phyloP scores from a whole-genome alignment of 2,797 vertebrate genomes.

The Dromococcyx pavoninus region DNA sequence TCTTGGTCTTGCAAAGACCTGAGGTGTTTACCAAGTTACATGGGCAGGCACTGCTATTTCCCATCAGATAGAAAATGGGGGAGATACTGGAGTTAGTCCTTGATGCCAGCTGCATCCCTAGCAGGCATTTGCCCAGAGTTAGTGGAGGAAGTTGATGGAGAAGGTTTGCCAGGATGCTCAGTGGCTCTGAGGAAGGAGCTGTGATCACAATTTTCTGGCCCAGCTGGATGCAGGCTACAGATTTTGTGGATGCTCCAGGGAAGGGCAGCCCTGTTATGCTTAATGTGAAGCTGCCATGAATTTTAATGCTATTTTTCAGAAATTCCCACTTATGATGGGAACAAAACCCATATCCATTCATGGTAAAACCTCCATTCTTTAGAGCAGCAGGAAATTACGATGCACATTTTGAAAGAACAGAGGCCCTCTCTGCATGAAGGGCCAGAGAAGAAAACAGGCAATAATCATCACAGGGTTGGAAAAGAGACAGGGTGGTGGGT shows the following conservation, averaged over 20 bases:
- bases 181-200: neutral
- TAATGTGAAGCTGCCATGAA: neutral
- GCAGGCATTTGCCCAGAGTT: fast-evolving
- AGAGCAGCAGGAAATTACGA: neutral
- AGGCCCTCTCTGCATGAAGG: neutral
- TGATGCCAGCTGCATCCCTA: neutral
- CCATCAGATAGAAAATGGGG: neutral
- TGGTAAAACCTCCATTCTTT: neutral
- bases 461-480: neutral
- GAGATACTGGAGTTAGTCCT: neutral
- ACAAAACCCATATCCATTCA: conserved; percentile 10
- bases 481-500: neutral
- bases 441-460: neutral
- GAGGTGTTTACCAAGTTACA: neutral
- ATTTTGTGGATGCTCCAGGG: neutral
- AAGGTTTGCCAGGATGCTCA: neutral
- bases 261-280: neutral
- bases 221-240: neutral
- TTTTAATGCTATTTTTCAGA: neutral
- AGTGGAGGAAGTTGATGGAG: neutral
- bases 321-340: neutral
- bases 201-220: neutral
- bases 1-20: too few relatives aligned
- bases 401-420: neutral
- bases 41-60: neutral